Evolutionary conservation across 2,888 invertebrate genomes (phyloP).

Genomic region (Idaea straminata): DNA sequence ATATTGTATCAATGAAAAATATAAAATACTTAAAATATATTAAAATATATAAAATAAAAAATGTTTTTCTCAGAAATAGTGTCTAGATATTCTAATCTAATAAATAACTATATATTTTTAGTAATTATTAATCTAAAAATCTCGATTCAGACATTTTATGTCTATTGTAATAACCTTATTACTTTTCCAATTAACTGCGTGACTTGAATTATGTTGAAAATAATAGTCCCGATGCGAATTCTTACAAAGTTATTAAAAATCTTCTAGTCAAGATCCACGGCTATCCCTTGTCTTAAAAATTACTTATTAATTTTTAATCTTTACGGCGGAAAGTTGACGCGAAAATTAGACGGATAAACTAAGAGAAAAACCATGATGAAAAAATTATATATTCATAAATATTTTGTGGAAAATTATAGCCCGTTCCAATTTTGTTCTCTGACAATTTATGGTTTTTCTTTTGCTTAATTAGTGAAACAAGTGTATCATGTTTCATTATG

Average conservation of each 20-base stretch:
- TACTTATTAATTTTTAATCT: constrained; percentile 33
- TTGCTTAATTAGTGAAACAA: neutral
- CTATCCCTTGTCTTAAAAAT: constrained; percentile 28
- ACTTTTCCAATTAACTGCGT: neutral
- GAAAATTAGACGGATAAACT: constrained; percentile 21
- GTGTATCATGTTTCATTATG: neutral
- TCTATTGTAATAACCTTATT: neutral
- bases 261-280: constrained; percentile 14
- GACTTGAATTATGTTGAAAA: constrained; percentile 2
- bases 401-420: neutral
- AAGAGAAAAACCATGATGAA: constrained; percentile 19
- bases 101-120: neutral
- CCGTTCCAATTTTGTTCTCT: neutral
- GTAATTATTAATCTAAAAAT: neutral
- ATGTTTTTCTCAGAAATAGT: neutral
- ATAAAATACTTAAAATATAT: too few species aligned
- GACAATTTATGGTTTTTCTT: constrained; percentile 1
- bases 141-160: neutral
- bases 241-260: constrained; percentile 18
- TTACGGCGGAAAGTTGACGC: constrained; percentile 24
- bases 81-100: neutral
- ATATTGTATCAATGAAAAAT: too few species aligned
- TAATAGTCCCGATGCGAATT: constrained; percentile 6
- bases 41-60: too few species aligned
- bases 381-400: constrained; percentile 15